These are phyloP conservation scores for Drosophila ercepeae DNA, from an alignment of 1,140 invertebrate species.

Conservation along the genomic window DNA sequence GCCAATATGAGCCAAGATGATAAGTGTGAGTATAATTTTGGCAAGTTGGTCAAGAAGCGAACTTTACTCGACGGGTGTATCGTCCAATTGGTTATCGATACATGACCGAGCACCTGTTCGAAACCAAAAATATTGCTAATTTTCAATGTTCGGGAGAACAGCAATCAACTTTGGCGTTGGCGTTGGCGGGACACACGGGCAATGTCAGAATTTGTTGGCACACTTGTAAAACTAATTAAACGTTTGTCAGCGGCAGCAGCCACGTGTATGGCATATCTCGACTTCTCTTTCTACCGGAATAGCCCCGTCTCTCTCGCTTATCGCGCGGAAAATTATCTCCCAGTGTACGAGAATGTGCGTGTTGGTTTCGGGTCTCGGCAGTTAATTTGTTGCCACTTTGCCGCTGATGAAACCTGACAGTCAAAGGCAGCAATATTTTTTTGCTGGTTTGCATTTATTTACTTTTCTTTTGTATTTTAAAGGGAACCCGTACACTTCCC, in stretches of 20 bases:
- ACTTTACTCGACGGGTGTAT: constrained; percentile 51
- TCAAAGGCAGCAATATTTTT: constrained; percentile 24
- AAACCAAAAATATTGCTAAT: constrained; percentile 42
- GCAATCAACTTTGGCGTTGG: constrained; percentile 49
- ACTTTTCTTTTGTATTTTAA: constrained; percentile 5
- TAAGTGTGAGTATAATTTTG: constrained; percentile 68
- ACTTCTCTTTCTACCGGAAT: background rate
- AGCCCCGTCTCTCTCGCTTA: constrained; percentile 20
- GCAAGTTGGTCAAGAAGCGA: constrained; percentile 15
- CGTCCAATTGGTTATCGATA: constrained; percentile 3
- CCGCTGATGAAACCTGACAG: constrained; percentile 58
- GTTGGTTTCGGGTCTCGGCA: constrained; percentile 34
- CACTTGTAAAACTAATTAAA: constrained; percentile 67
- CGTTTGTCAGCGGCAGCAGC: constrained; percentile 40
- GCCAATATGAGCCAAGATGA: constrained; percentile 78
- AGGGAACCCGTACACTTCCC: constrained; percentile 34
- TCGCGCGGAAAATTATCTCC: constrained; percentile 45
- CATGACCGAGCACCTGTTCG: background rate
- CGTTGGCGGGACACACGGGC: constrained; percentile 16
- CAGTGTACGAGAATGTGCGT: constrained; percentile 1
- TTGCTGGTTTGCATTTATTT: constrained; percentile 7
- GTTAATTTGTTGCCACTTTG: constrained; percentile 60
- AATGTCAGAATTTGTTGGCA: constrained; percentile 46
- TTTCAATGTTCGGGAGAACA: no score
- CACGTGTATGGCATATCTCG: constrained; percentile 19